Conservation (phyloP, 23 tunicate species). For the Ciona savignyi region DNA sequence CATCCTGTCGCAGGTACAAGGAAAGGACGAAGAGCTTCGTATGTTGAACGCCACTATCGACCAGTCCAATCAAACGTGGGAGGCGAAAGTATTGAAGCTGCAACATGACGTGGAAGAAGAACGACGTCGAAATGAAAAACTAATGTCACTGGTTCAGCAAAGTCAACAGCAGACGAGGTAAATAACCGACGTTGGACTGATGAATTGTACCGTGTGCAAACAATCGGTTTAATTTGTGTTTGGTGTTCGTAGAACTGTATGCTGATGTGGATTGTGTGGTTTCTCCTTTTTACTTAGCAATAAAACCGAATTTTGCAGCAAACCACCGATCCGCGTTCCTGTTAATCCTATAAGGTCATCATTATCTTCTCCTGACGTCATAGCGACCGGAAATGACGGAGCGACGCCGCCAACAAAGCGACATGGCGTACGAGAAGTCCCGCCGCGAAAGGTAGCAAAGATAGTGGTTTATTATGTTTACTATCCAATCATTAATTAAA, state of each 20-base stretch:
- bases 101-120: conserved; percentile 14
- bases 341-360: background rate
- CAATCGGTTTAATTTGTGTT: no score
- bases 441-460: background rate
- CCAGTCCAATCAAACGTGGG: conserved; percentile 27
- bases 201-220: no score
- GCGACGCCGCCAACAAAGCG: background rate
- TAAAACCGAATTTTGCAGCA: background rate
- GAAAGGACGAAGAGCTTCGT: conserved; percentile 32
- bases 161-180: no score
- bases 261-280: no score
- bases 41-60: conserved; percentile 29
- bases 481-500: no score
- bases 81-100: conserved; percentile 16
- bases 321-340: background rate
- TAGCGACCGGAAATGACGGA: background rate
- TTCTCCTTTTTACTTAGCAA: no score
- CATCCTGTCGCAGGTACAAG: conserved; percentile 16
- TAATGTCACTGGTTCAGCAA: no score
- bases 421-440: background rate
- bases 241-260: no score
- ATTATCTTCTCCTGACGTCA: background rate
- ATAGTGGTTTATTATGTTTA: no score
- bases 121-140: no score
- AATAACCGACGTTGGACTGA: no score